Evolutionary conservation across 64 coral and sea anemone genomes (phyloP), one percentile per base, ranked within the genome.

Genomic region (Montipora cactus): DNA sequence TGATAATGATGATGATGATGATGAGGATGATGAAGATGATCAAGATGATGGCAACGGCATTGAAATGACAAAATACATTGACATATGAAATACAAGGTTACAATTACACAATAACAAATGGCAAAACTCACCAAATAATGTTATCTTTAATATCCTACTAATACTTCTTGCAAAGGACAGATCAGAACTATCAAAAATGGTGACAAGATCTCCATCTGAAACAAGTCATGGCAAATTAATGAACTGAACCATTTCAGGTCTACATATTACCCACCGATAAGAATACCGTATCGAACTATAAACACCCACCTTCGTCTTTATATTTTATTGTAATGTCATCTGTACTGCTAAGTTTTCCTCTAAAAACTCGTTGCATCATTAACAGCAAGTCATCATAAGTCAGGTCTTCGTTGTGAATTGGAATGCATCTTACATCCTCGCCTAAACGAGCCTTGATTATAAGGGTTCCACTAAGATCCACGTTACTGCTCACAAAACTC

Each of bases 401-500:
- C 13, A 99, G n/a, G 37, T 99, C 98, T 95, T 99, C 98, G 66
- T 99, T 99, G 95, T 96, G 98, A 67, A 99, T 99, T n/a, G 98
- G 98, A 81, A 99, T 99, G 73, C 95, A 81, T 55, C 98, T 78
- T 75, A 99, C 96, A 87, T 99, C 98, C 21, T 99, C 94, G 18
- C 98, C 98, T 51, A 99, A 49, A 55, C 96, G 98, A 19, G 98
- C 98, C 90, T 99, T 99, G 50, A 99, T 96, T 12, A 99, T 94
- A 8, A 99, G 81, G 87, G 96, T 95, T 16, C 95, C 98, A 49
- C 95, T 92, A 22, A 99, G 91, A 94, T 99, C 98, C 55, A 96
- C 89, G 8, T 96, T 93, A 5, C 79, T 83, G 52, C 82, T 46
- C 51, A 95, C 88, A 78, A 99, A 99, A 81, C 68, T 93, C 4